These are phyloP conservation scores for Oxystoma pomonae DNA, from an alignment of 2,888 invertebrate genomes.

Conservation along the genomic window DNA sequence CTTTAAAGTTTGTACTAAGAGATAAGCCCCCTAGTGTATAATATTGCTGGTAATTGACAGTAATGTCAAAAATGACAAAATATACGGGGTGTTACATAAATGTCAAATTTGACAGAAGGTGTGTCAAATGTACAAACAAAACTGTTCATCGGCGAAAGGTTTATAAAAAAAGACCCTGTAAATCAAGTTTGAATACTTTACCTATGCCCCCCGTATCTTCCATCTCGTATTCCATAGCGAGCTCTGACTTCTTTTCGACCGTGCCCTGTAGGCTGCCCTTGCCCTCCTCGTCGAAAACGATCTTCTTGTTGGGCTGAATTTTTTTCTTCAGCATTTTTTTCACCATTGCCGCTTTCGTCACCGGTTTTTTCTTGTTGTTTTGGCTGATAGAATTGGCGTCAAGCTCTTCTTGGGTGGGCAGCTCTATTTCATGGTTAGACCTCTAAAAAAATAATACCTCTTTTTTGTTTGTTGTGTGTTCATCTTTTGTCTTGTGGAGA, in stretches of 20 bases:
- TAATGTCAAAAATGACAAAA: too few relatives aligned
- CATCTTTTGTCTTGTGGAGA: too few relatives aligned
- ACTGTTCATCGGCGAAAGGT: background rate
- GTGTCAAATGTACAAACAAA: background rate
- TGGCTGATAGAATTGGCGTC: conserved; percentile 23
- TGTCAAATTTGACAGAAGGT: too few relatives aligned
- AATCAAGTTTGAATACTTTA: conserved; percentile 6
- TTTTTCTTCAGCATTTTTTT: conserved; percentile 87
- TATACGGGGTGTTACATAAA: too few relatives aligned
- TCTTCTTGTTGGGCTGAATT: conserved; percentile 77
- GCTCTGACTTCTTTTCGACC: conserved; percentile 59
- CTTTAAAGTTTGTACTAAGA: too few relatives aligned
- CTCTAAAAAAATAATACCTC: background rate
- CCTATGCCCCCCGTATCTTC: conserved; percentile 69
- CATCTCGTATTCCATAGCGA: conserved; percentile 59
- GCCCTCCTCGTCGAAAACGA: conserved; percentile 85
- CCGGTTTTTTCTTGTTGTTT: conserved; percentile 55
- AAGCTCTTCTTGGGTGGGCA: background rate
- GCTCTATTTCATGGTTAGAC: background rate
- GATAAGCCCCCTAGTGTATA: too few relatives aligned
- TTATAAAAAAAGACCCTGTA: too few relatives aligned
- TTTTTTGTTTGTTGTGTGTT: too few relatives aligned
- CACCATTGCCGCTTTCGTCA: conserved; percentile 83
- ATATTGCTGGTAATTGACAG: too few relatives aligned
- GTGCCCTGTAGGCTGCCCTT: conserved; percentile 57